Evolutionary conservation across 2,888 invertebrate species (phyloP).

Genomic region (Cosmorhoe ocellata): DNA sequence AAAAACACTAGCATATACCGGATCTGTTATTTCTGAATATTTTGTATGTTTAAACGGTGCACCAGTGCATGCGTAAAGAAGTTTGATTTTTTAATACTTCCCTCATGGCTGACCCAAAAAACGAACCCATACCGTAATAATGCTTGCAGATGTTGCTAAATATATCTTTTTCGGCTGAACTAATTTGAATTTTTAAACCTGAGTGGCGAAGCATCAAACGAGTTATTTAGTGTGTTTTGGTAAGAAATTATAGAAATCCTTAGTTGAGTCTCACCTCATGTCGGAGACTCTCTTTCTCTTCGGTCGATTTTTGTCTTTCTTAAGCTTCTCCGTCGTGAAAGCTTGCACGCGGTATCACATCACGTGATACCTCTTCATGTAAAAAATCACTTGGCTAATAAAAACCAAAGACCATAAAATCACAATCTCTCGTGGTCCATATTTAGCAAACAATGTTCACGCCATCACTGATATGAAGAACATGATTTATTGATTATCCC

Average conservation of each 20-base stretch:
- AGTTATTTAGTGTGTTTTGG: neutral
- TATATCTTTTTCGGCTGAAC: too few relatives aligned
- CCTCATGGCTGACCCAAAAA: too few relatives aligned
- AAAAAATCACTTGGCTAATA: constrained; percentile 9
- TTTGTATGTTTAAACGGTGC: too few relatives aligned
- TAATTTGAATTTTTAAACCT: too few relatives aligned
- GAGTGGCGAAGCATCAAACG: too few relatives aligned
- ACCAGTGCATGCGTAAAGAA: too few relatives aligned
- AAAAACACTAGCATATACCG: too few relatives aligned
- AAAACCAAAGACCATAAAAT: neutral
- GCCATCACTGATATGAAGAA: neutral
- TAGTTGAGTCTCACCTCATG: constrained; percentile 63
- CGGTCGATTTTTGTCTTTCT: constrained; percentile 61
- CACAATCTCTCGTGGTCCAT: constrained; percentile 5
- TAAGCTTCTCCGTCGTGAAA: constrained; percentile 66
- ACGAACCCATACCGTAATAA: too few relatives aligned
- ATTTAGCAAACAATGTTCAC: neutral
- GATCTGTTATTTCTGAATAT: too few relatives aligned
- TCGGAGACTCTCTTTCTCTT: constrained; percentile 73
- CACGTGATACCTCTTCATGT: constrained; percentile 68
- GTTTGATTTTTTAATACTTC: too few relatives aligned
- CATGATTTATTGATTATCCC: constrained; percentile 8
- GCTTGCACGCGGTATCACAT: constrained; percentile 73
- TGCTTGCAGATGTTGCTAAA: too few relatives aligned
- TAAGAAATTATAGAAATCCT: neutral